These are phyloP conservation scores for Microchirus variegatus DNA, from an alignment of 2,797 vertebrate genomes.

Conservation along the genomic window DNA sequence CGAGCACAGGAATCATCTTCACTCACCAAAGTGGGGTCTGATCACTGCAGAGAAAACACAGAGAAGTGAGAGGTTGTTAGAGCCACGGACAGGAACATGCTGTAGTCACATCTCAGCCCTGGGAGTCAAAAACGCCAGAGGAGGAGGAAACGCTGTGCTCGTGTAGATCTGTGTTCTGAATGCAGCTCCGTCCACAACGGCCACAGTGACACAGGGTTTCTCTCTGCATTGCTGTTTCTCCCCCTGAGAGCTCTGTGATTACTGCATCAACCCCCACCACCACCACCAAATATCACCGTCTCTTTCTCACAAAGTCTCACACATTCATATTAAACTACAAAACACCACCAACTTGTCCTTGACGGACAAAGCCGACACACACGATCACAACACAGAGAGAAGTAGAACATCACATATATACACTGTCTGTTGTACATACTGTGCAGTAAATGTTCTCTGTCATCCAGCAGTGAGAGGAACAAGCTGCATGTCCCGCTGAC, in stretches of 20 bases:
- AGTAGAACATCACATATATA: neutral
- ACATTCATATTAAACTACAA: neutral
- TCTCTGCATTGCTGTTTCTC: constrained; percentile 62
- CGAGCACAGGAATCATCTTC: constrained; percentile 88
- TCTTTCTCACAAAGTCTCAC: neutral
- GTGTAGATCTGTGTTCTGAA: neutral
- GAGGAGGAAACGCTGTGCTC: no score
- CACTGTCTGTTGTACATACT: constrained; percentile 27
- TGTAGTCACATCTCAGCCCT: neutral
- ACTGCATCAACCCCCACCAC: no score
- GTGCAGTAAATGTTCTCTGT: constrained; percentile 30
- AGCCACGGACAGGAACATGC: neutral
- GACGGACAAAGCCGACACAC: neutral
- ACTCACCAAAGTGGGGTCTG: constrained; percentile 76
- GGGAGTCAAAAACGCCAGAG: neutral
- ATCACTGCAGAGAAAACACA: constrained; percentile 82
- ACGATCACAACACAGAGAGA: neutral
- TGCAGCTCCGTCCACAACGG: constrained; percentile 11
- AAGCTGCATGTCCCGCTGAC: constrained; percentile 50
- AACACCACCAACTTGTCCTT: neutral
- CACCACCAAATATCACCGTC: neutral
- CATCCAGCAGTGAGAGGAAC: constrained; percentile 33
- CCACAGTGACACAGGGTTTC: constrained; percentile 13
- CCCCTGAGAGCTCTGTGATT: constrained; percentile 9
- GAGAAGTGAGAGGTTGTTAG: neutral